Evolutionary conservation across 2,888 invertebrate species (phyloP), one percentile per base, ranked within the genome.

Genomic region (Chaetoderma sp.): DNA sequence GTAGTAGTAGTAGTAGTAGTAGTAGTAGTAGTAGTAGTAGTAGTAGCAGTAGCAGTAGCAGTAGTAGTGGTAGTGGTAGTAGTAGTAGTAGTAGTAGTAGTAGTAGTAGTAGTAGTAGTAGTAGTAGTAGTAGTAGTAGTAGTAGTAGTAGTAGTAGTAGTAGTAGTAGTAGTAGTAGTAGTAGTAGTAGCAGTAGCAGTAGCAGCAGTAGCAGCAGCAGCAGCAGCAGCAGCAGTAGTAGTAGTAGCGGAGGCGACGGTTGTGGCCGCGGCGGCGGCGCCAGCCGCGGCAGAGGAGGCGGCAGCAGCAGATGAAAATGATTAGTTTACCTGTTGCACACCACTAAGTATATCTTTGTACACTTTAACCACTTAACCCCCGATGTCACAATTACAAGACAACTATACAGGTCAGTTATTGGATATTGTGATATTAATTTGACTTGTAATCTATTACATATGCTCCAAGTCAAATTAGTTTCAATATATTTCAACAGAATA

Each of bases 71-170:
- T 57, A 57, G 57, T 57, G n/a, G 57, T 55, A 55, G 44, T 57
- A 42, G 44, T 42, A 57, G 57, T 57, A 44, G 57, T 57, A 44
- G 57, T 57, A 57, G 57, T 21, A 57, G 57, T 57, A 57, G 57
- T 57, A 57, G 57, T 57, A 57, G 44, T 57, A 57, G 57, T 57
- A 57, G 57, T 57, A 57, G 57, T 57, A 57, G 44, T 57, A 57
- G 44, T 57, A 57, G 57, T 23, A 57, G 57, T 57, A 57, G 57
- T 57, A 57, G 57, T 57, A 42, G 44, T 42, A 57, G 57, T 42
- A 57, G 57, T 57, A 57, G 57, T 23, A 57, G 57, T 57, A 57
- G 57, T 57, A 57, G 57, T 57, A 57, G 57, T 57, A 57, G 57
- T 44, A 57, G 57, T 57, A 44, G 57, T 44, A 44, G 44, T 44